phyloP scores from a whole-genome alignment of 1,140 invertebrate species.

The Battus philenor region DNA sequence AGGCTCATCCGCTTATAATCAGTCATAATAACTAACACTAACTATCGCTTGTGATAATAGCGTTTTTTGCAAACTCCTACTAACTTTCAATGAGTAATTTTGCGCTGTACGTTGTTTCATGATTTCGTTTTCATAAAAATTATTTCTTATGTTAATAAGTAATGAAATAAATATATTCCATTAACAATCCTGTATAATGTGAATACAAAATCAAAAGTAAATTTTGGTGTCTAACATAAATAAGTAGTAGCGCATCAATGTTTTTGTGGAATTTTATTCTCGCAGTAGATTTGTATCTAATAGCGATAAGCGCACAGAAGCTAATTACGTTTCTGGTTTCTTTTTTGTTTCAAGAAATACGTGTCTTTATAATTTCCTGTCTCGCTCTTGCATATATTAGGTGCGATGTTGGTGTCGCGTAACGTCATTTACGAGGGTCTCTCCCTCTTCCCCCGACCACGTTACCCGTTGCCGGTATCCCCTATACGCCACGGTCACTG shows the following conservation, averaged over 20 bases:
- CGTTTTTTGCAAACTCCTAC: too few relatives aligned
- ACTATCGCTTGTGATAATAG: too few relatives aligned
- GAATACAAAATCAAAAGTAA: too few relatives aligned
- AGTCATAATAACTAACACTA: constrained; percentile 41
- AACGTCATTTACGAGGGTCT: constrained; percentile 23
- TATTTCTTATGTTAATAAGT: too few relatives aligned
- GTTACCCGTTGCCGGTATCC: constrained; percentile 25
- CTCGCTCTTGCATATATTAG: constrained; percentile 14
- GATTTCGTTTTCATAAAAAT: too few relatives aligned
- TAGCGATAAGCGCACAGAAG: constrained; percentile 15
- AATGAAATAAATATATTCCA: too few relatives aligned
- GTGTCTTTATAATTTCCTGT: constrained; percentile 2
- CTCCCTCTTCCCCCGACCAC: constrained; percentile 17
- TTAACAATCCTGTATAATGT: too few relatives aligned
- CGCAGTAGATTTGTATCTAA: constrained; percentile 12
- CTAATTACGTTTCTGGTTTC: constrained; percentile 17
- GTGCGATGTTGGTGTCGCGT: constrained; percentile 24
- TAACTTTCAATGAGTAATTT: too few relatives aligned
- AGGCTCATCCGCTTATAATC: constrained; percentile 48
- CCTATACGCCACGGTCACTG: constrained; percentile 59
- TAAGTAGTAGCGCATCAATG: constrained; percentile 1
- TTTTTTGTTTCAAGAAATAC: constrained; percentile 7
- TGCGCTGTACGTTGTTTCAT: too few relatives aligned
- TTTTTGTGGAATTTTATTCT: constrained; percentile 11
- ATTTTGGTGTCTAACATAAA: not conserved